Conservation (phyloP, 2,113 vertebrate species). For the Petaurus breviceps region DNA sequence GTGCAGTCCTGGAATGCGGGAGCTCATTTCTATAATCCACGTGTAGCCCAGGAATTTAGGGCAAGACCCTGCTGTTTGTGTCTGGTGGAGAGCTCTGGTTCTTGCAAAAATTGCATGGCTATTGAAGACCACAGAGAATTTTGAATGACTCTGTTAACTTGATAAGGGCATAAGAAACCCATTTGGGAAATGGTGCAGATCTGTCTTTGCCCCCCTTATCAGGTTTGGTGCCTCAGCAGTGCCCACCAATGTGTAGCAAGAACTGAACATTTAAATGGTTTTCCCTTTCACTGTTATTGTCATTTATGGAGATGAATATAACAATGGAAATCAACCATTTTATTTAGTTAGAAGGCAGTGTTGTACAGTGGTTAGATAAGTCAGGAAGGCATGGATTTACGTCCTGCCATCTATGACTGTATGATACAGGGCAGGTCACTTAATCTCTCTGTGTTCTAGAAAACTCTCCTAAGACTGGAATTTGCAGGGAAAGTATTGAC, state of each 20-base stretch:
- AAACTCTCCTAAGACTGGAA: not conserved
- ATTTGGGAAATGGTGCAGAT: not conserved
- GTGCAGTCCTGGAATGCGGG: not conserved
- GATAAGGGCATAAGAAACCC: not conserved
- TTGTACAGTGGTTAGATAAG: not conserved
- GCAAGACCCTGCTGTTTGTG: not conserved
- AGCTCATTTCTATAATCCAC: not conserved
- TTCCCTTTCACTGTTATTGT: not conserved
- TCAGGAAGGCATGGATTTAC: not conserved
- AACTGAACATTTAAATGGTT: not conserved
- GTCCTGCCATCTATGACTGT: not conserved
- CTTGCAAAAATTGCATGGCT: not conserved
- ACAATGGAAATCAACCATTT: not conserved
- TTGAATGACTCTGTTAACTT: not conserved
- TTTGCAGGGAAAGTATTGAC: not conserved
- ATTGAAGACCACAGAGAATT: not conserved
- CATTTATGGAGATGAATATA: not conserved
- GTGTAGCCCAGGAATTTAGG: not conserved
- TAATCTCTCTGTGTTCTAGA: not conserved
- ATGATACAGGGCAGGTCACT: not conserved
- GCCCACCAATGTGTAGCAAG: not conserved
- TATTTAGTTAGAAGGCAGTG: not conserved
- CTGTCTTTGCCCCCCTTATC: rapidly evolving
- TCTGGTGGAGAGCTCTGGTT: not conserved
- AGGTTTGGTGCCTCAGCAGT: not conserved